phyloP scores from a whole-genome alignment of 2,797 vertebrate species.

The Mus minutoides region DNA sequence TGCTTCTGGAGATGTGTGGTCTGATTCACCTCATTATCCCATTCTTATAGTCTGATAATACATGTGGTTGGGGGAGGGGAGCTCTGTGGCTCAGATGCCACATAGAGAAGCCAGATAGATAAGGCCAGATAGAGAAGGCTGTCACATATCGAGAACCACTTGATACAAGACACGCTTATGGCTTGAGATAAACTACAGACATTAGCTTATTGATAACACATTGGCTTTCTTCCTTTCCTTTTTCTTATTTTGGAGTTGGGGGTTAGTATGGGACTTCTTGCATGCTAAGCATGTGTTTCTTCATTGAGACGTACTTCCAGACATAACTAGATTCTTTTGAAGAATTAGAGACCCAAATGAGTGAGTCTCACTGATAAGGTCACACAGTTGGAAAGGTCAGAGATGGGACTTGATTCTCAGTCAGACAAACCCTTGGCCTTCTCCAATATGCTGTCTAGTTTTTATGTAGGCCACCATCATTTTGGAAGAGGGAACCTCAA shows the following conservation, averaged over 20 bases:
- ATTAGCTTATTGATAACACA: neutral
- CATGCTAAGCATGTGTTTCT: neutral
- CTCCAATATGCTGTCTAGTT: neutral
- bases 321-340: neutral
- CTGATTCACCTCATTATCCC: constrained; percentile 62
- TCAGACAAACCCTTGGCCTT: neutral
- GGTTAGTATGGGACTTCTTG: neutral
- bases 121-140: neutral
- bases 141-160: neutral
- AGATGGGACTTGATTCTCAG: neutral
- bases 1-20: constrained; percentile 58
- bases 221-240: neutral
- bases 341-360: neutral
- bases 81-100: neutral
- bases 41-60: constrained; percentile 64
- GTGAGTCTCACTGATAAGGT: neutral
- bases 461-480: neutral
- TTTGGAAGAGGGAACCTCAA: neutral
- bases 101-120: no score
- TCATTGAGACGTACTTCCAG: neutral
- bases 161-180: neutral
- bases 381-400: neutral
- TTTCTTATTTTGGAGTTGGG: neutral
- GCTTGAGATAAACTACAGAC: neutral
- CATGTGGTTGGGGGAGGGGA: neutral